Evolutionary conservation across 2,797 vertebrate genomes (phyloP), one percentile per base, ranked within the genome.

Genomic region (Alfaro cultratus): DNA sequence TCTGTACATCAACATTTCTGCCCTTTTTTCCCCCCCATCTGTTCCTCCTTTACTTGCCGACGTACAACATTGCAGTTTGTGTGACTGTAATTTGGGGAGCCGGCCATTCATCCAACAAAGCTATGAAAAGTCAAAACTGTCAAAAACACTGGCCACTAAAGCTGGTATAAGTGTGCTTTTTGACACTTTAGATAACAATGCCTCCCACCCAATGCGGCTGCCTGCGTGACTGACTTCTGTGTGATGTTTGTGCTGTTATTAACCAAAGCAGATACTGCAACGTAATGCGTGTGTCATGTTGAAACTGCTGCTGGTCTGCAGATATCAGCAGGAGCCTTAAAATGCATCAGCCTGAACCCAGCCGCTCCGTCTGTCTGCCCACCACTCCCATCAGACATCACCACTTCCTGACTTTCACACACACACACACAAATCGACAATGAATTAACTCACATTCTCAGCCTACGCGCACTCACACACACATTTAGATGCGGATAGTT

Each of bases 281-380:
- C 51, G 12, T 26, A 10, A 53, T 80, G 79, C 75, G 60, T 15
- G n/a, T 80, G 87, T 87, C 80, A 74, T 84, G 76, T 85, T 78
- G 76, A 85, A 76, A 82, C 87, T 76, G 86, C 83, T 80, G 70
- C 80, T 78, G 80, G 73, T 80, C 74, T 75, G 81, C 79, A 9
- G 43, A 87, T 83, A 89, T 89, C 88, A 82, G 85, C 85, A 77
- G 70, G 73, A 88, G 83, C 79, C 85, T 86, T 80, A 76, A 88
- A 85, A 80, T 45, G 75, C 73, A 88, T 72, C 85, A 83, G 82
- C 73, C 73, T 76, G 75, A 88, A 81, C 81, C 85, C 85, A 84
- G 39, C 43, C 2, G 8, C 36, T 41, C 64, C 4, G 10, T 41
- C 41, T 15, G 67, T 43, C 85, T 78, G 82, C 83, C 77, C 77